Conservation (phyloP, 2,888 invertebrate species). For the Hipparchia semele region DNA sequence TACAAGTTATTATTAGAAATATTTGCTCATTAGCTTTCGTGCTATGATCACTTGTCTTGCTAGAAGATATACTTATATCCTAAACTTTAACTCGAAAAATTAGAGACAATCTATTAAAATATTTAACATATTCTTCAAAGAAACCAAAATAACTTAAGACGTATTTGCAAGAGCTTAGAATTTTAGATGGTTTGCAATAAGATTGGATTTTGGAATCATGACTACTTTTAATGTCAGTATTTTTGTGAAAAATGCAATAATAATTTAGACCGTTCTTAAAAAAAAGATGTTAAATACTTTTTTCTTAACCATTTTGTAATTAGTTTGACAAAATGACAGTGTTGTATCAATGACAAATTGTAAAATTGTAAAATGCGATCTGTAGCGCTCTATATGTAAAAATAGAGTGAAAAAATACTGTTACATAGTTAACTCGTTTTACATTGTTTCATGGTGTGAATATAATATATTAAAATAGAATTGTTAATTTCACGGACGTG, state of each 20-base stretch:
- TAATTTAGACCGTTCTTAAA: background rate
- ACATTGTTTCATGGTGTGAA: constrained; percentile 5
- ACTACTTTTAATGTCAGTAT: background rate
- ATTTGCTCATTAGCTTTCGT: constrained; percentile 4
- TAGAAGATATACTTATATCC: background rate
- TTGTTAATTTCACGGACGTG: constrained; percentile 1
- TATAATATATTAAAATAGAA: background rate
- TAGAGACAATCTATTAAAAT: background rate
- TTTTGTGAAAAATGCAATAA: background rate
- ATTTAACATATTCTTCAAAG: background rate
- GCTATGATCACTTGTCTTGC: constrained; percentile 2
- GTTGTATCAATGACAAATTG: background rate
- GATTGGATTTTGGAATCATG: background rate
- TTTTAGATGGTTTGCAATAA: background rate
- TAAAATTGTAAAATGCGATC: constrained; percentile 1
- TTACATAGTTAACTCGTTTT: constrained; percentile 8
- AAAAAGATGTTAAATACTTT: background rate
- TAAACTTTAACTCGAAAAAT: background rate
- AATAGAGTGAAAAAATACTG: background rate
- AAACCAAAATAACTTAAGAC: background rate
- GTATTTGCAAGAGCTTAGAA: background rate
- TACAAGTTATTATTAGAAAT: constrained; percentile 7
- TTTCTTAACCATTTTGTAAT: background rate
- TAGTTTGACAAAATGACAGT: background rate
- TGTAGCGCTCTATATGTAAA: background rate